Base-by-base conservation (phyloP, 2,888 invertebrate species). In the Xestia sexstrigata region DNA sequence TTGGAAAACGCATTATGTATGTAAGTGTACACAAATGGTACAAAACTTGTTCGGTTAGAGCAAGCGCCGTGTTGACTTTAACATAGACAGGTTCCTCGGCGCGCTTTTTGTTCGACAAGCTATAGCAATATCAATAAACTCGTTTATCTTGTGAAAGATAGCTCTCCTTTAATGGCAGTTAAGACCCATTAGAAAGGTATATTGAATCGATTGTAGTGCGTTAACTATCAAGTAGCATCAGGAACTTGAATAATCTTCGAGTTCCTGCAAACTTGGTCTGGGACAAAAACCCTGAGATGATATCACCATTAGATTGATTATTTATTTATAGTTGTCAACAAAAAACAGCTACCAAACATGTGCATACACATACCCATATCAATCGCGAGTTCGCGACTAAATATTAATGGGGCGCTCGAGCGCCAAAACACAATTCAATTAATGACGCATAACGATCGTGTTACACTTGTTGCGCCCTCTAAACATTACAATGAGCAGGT, bases 61-160 rank as follows among this genome's bases (percentile, higher is more conserved):
- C 86, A 90, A 91, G 89, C 90, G 89, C 89, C 88, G 89, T 89
- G 88, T 94, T 93, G 93, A 93, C 94, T 94, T 92, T 91, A 92
- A 85, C 90, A 90, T 90, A 87, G 91, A 92, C 94, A 91, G 93
- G 94, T 94, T 94, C 90, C 86, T 85, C 84, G 85, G 82, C 84
- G 89, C 82, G 89, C 89, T 92, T 93, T 93, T 93, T 92, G 92
- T 92, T 86, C 86, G 81, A 89, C 81, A 83, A 88, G 88, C 89
- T 89, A 92, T 88, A 92, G 91, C 90, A 93, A 93, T 94, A 94
- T 93, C 92, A 93, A 93, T 93, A 93, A 93, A 93, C 93, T 90
- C 87, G 92, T 93, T 93, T 93, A 93, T 91, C 91, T 93, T 78
- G 85, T 88, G 93, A 92, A 88, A 93, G 93, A 93, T 91, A 91